Evolutionary conservation across 2,888 invertebrate genomes (phyloP), one percentile per base, ranked within the genome.

Genomic region (Epinotia nisella): DNA sequence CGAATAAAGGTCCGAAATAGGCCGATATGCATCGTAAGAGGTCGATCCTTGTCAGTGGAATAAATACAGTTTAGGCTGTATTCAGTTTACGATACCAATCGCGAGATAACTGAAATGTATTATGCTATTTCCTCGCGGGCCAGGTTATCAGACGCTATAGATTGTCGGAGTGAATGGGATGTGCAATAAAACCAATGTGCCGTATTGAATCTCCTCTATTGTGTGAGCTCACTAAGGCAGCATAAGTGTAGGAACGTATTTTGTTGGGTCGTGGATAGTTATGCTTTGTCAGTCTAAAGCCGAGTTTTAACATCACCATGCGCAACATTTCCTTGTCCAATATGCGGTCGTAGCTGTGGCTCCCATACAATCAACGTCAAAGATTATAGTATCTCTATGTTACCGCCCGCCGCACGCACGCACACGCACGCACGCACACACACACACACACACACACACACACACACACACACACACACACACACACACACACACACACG

Each of bases 51-150:
- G 74, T 76, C 77, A 75, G 70, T 41, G 35, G 41, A 75, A 76
- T 77, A 75, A 77, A 76, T 73, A 49, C n/a, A 49, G 70, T 71
- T 72, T 79, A 75, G 68, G 75, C 79, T 79, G 80, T 82, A 81
- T 80, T 79, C 74, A 74, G 74, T 74, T 71, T 76, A 56, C 79
- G 82, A 85, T 87, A 81, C 78, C 81, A 83, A 86, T 87, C 84
- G 78, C 74, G 66, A 84, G 85, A 85, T 87, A 87, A 83, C 86
- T 85, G 35, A 83, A 88, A 90, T 86, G 83, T 88, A 88, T 87
- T 88, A 83, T 82, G 81, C 85, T 84, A 87, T 88, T 87, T 85
- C 82, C 83, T 81, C 79, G 81, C 81, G 82, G 82, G 81, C 81
- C 75, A 80, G 81, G 82, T 85, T 89, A 89, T 87, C 85, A 83